Percentiles rank a stretch among this genome's conserved stretches.
phyloP scores from a whole-genome alignment of 2,797 vertebrate genomes.

The Muscicapa striata region DNA sequence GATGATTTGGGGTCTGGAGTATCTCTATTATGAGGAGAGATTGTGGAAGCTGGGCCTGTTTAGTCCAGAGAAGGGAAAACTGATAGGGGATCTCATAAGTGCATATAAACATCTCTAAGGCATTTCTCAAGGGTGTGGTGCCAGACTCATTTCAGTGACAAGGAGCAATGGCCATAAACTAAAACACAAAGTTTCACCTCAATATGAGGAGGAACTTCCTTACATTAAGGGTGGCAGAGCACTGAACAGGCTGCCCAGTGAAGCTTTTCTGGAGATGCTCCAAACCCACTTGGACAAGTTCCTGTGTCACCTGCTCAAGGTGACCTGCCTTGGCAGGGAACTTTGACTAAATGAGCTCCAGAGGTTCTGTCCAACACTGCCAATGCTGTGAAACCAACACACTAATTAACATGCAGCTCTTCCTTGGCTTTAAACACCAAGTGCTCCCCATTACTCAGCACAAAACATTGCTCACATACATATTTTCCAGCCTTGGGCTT shows the following conservation, averaged over 20 bases:
- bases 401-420: rapidly evolving
- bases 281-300: neutral
- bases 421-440: neutral
- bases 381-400: neutral
- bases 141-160: neutral
- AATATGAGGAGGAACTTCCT: neutral
- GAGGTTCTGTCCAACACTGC: neutral
- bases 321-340: neutral
- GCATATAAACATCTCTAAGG: neutral
- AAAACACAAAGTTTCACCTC: neutral
- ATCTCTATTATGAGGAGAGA: too few relatives aligned
- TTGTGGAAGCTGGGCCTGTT: neutral
- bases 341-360: neutral
- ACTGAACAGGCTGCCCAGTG: neutral
- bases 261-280: neutral
- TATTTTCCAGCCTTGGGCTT: neutral
- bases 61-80: neutral
- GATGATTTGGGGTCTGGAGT: neutral
- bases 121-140: too few relatives aligned
- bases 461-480: rapidly evolving
- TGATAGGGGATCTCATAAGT: neutral
- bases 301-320: too few relatives aligned
- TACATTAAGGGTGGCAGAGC: neutral
- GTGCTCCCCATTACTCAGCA: neutral
- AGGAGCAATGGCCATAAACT: neutral